These are phyloP conservation scores for Xylota sylvarum DNA, from an alignment of 2,888 invertebrate species.

Conservation along the genomic window DNA sequence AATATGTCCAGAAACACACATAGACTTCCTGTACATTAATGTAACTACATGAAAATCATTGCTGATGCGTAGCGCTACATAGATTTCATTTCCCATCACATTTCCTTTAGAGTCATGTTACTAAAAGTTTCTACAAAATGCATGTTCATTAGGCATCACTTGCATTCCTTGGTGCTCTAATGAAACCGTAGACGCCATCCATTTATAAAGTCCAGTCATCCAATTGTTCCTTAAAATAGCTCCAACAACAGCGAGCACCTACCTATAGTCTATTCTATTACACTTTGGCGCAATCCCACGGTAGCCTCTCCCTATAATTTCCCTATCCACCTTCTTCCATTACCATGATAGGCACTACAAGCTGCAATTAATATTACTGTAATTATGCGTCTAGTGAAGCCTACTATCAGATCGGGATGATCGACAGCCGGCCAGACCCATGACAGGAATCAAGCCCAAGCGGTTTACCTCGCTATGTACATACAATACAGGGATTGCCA, in stretches of 20 bases:
- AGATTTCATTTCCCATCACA: too few species aligned
- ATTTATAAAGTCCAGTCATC: neutral
- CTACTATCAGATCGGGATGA: slow-evolving; percentile 71
- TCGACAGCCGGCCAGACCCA: slow-evolving; percentile 68
- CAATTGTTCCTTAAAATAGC: slow-evolving; percentile 10
- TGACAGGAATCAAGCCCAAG: slow-evolving; percentile 62
- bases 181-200: neutral
- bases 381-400: slow-evolving; percentile 74
- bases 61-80: too few species aligned
- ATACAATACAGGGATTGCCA: slow-evolving; percentile 43
- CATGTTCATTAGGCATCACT: neutral
- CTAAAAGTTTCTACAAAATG: too few species aligned
- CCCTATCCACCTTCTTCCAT: slow-evolving; percentile 48
- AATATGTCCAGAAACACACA: too few species aligned
- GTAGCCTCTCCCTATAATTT: slow-evolving; percentile 56
- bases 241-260: neutral
- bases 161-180: neutral
- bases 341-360: slow-evolving; percentile 51
- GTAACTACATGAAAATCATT: too few species aligned
- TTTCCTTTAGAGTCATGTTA: too few species aligned
- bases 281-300: slow-evolving; percentile 47
- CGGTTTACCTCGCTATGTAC: slow-evolving; percentile 47
- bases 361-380: slow-evolving; percentile 72
- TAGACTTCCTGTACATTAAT: too few species aligned
- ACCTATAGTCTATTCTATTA: neutral